phyloP scores from a whole-genome alignment of 37 sponge, comb jelly and placozoan genomes.

The Amphimedon queenslandica region DNA sequence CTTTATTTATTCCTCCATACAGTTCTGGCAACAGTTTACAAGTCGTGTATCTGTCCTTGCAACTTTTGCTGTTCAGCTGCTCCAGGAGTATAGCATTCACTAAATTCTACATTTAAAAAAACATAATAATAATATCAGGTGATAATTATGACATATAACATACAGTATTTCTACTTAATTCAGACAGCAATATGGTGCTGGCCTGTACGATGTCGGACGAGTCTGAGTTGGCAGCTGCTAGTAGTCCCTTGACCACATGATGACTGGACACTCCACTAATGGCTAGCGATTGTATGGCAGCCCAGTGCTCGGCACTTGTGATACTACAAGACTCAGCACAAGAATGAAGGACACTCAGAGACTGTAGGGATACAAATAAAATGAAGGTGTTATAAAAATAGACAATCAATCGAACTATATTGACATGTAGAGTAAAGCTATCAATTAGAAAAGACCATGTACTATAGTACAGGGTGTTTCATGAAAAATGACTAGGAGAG shows the following conservation, averaged over 20 bases:
- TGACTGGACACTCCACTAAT: constrained; percentile 18
- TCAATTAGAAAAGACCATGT: too few species aligned
- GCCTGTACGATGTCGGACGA: background rate
- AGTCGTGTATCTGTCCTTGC: constrained; percentile 65
- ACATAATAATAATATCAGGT: background rate
- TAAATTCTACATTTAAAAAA: constrained; percentile 36
- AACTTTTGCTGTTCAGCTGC: constrained; percentile 70
- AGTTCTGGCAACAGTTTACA: constrained; percentile 51
- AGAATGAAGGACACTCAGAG: background rate
- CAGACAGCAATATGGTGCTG: background rate
- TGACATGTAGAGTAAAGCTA: too few species aligned
- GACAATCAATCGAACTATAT: too few species aligned
- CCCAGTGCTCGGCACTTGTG: constrained; percentile 53
- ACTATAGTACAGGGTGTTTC: too few species aligned
- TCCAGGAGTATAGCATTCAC: constrained; percentile 68
- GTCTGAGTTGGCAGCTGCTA: background rate
- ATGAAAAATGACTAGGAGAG: too few species aligned
- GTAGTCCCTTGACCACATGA: constrained; percentile 28
- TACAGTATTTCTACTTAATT: background rate
- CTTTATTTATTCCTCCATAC: constrained; percentile 57
- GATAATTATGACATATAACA: too few species aligned
- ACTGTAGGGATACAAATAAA: too few species aligned
- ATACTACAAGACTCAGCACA: background rate
- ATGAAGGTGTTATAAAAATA: too few species aligned
- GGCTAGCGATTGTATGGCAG: constrained; percentile 68